phyloP scores from a whole-genome alignment of 1,140 invertebrate genomes.

The Tribolium castaneum region DNA sequence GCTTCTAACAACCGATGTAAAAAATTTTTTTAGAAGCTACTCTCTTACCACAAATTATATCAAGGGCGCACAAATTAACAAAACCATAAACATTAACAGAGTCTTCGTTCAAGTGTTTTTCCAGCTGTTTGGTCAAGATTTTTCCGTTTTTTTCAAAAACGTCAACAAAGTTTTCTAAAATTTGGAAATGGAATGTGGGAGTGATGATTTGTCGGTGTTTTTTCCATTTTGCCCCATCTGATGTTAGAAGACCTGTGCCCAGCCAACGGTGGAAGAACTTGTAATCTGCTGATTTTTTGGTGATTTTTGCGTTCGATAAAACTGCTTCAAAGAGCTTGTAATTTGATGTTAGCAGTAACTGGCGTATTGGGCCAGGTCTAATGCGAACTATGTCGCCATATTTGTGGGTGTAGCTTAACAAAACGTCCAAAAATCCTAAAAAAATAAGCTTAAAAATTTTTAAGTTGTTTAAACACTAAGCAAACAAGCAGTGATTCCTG shows the following conservation, averaged over 20 bases:
- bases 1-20: neutral
- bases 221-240: conserved; percentile 21
- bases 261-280: conserved; percentile 2
- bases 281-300: conserved; percentile 14
- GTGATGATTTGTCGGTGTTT: conserved; percentile 15
- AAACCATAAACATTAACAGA: conserved; percentile 12
- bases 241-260: conserved; percentile 24
- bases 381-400: conserved; percentile 24
- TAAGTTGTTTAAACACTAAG: neutral
- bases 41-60: conserved; percentile 35
- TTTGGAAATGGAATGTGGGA: conserved; percentile 15
- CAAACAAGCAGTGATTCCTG: neutral
- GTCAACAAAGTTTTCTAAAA: conserved; percentile 20
- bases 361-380: neutral
- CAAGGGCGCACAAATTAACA: conserved; percentile 11
- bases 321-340: conserved; percentile 6
- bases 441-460: no score
- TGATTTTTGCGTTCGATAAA: neutral
- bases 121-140: neutral
- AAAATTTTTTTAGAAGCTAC: neutral
- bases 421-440: conserved; percentile 11
- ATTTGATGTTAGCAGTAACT: conserved; percentile 7
- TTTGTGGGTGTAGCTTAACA: neutral
- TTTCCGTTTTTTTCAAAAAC: conserved; percentile 18
- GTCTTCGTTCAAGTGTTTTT: neutral